These are phyloP conservation scores for Caracal caracal DNA, from an alignment of 2,113 vertebrate species.

Conservation along the genomic window DNA sequence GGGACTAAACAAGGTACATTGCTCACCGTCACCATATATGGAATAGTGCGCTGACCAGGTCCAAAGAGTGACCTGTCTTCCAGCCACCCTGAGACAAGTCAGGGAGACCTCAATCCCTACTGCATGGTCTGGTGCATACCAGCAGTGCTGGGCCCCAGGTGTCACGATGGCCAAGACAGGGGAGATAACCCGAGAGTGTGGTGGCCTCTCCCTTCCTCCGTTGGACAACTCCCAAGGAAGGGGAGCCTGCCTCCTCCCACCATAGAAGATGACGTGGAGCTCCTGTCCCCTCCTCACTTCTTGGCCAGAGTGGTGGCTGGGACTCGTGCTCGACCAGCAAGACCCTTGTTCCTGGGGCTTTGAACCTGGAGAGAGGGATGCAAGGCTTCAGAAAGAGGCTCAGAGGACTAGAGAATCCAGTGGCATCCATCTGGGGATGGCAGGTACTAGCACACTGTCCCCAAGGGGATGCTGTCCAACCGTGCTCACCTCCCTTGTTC, in stretches of 20 bases:
- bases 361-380: neutral
- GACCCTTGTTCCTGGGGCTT: neutral
- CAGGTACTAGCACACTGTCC: too few relatives aligned
- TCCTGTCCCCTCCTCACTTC: fast-evolving
- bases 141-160: fast-evolving
- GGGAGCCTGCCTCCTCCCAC: neutral
- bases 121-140: fast-evolving
- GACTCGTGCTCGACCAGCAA: neutral
- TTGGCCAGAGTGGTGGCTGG: neutral
- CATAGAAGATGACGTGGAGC: fast-evolving
- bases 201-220: neutral
- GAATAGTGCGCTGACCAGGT: neutral
- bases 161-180: too few relatives aligned
- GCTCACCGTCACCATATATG: neutral
- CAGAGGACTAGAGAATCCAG: neutral
- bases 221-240: neutral
- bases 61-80: neutral
- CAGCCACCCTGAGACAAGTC: neutral
- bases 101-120: neutral
- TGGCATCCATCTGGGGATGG: neutral
- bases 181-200: neutral
- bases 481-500: neutral
- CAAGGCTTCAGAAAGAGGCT: neutral
- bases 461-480: neutral
- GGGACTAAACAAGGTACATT: neutral